Evolutionary conservation across 2,113 vertebrate species (phyloP).

Genomic region (Chaenogobius annularis): DNA sequence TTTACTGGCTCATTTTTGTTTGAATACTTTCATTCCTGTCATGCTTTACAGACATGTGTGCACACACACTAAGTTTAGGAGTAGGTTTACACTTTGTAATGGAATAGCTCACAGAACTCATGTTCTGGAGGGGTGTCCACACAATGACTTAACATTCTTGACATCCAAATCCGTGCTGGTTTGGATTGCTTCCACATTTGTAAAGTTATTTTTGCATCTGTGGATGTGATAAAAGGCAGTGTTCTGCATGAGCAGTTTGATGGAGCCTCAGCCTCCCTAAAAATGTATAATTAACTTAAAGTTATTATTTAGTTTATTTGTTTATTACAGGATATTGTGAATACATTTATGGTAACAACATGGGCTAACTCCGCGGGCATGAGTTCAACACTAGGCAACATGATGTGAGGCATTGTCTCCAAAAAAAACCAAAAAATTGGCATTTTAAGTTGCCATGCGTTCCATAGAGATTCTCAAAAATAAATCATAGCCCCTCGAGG

Average conservation of each 20-base stretch:
- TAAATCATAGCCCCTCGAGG: no score
- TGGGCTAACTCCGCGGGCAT: background rate
- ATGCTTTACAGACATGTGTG: background rate
- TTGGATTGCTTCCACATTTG: background rate
- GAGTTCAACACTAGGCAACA: background rate
- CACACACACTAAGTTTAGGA: background rate
- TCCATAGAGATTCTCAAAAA: background rate
- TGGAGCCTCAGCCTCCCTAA: no score
- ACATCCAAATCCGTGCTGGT: background rate
- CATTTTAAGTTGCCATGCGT: background rate
- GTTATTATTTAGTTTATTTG: background rate
- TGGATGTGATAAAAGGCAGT: background rate
- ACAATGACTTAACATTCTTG: background rate
- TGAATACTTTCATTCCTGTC: background rate
- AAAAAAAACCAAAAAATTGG: constrained; percentile 46
- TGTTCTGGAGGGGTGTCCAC: background rate
- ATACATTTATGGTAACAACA: background rate
- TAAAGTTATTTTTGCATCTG: constrained; percentile 20
- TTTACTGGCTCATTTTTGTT: background rate
- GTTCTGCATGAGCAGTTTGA: no score
- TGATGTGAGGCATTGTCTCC: background rate
- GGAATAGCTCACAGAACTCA: constrained; percentile 21
- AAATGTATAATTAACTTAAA: no score
- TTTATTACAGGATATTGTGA: background rate
- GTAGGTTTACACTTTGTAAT: constrained; percentile 30